These are phyloP conservation scores for Mesembrinibis cayennensis DNA, from an alignment of 2,113 vertebrate species.

Conservation along the genomic window DNA sequence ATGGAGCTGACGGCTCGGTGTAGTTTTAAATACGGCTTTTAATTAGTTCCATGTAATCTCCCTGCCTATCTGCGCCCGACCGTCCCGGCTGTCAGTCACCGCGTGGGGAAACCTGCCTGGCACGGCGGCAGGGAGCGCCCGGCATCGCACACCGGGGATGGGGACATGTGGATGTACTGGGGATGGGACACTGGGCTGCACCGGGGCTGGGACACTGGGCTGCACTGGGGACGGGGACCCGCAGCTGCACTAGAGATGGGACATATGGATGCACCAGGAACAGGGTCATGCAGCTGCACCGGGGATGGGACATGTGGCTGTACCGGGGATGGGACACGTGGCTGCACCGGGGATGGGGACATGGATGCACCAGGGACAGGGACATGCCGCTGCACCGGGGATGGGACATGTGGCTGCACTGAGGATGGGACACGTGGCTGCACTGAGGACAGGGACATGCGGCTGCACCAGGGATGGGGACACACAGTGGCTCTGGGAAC, in stretches of 20 bases:
- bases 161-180: not conserved
- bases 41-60: slow-evolving; percentile 46
- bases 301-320: accelerated
- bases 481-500: too few species aligned
- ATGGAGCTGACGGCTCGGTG: not conserved
- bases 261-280: accelerated
- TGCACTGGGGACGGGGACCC: too few species aligned
- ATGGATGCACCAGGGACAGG: accelerated
- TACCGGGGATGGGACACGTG: accelerated
- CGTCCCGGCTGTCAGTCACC: not conserved
- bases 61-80: not conserved
- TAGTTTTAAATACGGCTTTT: not conserved
- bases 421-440: not conserved
- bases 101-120: not conserved
- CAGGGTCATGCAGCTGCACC: accelerated
- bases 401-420: accelerated
- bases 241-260: not conserved
- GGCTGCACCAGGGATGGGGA: not conserved
- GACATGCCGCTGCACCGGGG: accelerated
- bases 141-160: not conserved
- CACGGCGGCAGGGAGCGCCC: not conserved
- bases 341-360: too few species aligned
- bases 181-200: not conserved
- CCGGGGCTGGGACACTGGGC: accelerated
- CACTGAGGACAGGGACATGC: too few species aligned